Conservation (phyloP, 2,888 invertebrate species). For the Acleris literana region DNA sequence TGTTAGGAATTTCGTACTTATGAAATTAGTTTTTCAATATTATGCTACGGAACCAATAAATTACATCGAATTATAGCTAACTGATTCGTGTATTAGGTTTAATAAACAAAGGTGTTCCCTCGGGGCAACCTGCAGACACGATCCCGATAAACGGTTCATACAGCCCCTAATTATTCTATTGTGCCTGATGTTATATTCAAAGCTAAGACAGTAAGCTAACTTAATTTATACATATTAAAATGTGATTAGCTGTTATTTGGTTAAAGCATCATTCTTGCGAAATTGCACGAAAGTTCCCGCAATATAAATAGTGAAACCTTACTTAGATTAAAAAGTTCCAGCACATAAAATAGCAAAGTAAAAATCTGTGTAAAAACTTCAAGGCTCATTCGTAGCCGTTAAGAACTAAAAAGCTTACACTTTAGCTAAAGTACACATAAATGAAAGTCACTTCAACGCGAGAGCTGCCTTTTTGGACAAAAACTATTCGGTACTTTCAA, state of each 20-base stretch:
- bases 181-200: constrained; percentile 44
- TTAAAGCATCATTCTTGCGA: too few species aligned
- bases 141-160: constrained; percentile 64
- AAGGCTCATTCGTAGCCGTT: constrained; percentile 28
- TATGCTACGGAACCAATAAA: too few species aligned
- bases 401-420: constrained; percentile 35
- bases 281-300: not conserved
- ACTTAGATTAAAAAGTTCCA: constrained; percentile 6
- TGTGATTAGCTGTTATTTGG: too few species aligned
- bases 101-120: constrained; percentile 35
- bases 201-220: too few species aligned
- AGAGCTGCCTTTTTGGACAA: constrained; percentile 32
- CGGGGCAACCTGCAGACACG: constrained; percentile 56
- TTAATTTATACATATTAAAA: too few species aligned
- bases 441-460: constrained; percentile 31
- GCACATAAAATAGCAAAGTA: constrained; percentile 13
- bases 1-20: too few species aligned
- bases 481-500: constrained; percentile 38
- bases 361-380: constrained; percentile 27
- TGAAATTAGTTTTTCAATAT: too few species aligned
- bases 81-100: constrained; percentile 2
- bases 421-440: constrained; percentile 34
- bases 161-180: constrained; percentile 69
- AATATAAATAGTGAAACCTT: not conserved
- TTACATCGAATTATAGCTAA: constrained; percentile 16